Evolutionary conservation across 2,888 invertebrate species (phyloP).

Genomic region (Calameuta filiformis): DNA sequence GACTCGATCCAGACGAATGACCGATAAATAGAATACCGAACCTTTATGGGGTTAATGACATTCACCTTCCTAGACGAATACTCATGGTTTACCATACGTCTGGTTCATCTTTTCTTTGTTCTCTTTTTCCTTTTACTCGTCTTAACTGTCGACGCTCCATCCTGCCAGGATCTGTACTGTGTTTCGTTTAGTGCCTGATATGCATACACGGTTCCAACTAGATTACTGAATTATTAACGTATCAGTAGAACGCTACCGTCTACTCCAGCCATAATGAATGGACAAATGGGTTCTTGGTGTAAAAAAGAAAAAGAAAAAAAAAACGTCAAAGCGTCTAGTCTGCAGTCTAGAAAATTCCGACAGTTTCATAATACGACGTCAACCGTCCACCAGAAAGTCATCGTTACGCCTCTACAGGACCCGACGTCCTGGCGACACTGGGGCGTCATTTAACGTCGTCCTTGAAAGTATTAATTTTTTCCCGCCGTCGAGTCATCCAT

Average conservation of each 20-base stretch:
- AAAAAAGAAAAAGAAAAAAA: background rate
- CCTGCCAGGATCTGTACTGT: background rate
- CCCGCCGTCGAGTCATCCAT: background rate
- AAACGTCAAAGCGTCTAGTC: background rate
- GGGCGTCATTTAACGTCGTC: background rate
- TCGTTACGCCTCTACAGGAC: background rate
- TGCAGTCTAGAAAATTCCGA: background rate
- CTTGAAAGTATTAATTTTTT: background rate
- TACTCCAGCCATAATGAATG: background rate
- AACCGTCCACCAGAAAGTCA: background rate
- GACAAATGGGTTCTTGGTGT: background rate
- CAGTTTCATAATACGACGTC: background rate
- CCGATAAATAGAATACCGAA: slow-evolving; percentile 16
- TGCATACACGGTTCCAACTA: background rate
- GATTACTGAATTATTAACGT: slow-evolving; percentile 4
- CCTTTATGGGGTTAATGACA: slow-evolving; percentile 15
- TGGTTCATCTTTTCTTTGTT: slow-evolving; percentile 5
- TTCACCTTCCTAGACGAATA: slow-evolving; percentile 1
- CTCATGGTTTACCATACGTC: slow-evolving; percentile 5
- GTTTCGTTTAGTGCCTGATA: slow-evolving; percentile 7
- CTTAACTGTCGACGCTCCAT: background rate
- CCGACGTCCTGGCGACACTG: background rate
- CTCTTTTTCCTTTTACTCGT: background rate
- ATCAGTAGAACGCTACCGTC: background rate
- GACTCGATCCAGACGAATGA: slow-evolving; percentile 19